Percentiles rank a stretch among this genome's conserved stretches.
Conservation (phyloP, 2,113 vertebrate species). For the Aix galericulata region DNA sequence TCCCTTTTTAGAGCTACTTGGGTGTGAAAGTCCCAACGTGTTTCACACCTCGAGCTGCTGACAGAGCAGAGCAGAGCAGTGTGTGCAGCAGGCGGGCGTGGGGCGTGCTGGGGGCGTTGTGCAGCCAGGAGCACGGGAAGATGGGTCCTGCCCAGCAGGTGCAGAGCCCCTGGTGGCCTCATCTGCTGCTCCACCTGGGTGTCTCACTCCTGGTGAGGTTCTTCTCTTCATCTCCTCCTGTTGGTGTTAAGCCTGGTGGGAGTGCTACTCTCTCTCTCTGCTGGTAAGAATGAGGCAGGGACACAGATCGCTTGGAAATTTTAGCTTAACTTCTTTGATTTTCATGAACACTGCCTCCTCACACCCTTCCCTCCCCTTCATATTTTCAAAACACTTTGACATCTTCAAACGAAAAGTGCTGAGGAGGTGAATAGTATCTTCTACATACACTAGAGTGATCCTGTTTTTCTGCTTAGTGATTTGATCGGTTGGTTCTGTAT, state of each 20-base stretch:
- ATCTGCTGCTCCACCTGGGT: rapidly evolving
- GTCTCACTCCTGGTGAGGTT: not conserved
- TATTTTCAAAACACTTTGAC: not conserved
- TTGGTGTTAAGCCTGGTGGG: not conserved
- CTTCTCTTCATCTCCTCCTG: not conserved
- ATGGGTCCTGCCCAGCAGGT: not conserved
- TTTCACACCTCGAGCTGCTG: not conserved
- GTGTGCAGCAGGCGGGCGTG: not conserved
- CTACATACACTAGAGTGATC: not conserved
- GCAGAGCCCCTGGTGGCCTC: not conserved
- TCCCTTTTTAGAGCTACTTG: not conserved
- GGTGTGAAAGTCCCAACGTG: not conserved
- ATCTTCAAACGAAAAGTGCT: not conserved
- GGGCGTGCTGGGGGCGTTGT: not conserved
- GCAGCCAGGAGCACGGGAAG: not conserved
- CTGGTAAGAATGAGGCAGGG: not conserved
- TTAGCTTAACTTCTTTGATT: not conserved
- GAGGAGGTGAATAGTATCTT: not conserved
- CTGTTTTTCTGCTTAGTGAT: not conserved
- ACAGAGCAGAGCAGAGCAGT: no score
- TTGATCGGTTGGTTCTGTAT: not conserved
- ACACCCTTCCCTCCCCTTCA: no score
- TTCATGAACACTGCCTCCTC: not conserved
- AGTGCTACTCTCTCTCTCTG: not conserved
- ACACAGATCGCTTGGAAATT: not conserved